Conservation (phyloP, 2,888 invertebrate genomes). For the Blastobasis adustella region DNA sequence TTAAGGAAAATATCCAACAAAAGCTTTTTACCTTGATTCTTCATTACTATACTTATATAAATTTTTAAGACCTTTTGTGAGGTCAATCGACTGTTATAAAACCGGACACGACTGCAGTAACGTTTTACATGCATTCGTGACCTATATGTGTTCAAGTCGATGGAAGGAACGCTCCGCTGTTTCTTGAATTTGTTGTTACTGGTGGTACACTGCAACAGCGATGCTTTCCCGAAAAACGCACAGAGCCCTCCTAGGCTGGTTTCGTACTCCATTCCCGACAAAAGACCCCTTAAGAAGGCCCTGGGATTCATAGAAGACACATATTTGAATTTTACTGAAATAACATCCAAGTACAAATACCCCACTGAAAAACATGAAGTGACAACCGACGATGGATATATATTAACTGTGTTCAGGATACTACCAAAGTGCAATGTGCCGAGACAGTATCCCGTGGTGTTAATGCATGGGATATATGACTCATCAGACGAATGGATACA, state of each 20-base stretch:
- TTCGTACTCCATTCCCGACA: constrained; percentile 39
- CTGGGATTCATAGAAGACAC: constrained; percentile 50
- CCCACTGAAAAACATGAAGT: constrained; percentile 36
- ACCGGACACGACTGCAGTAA: constrained; percentile 39
- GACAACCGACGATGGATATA: constrained; percentile 48
- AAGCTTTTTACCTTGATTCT: constrained; percentile 6
- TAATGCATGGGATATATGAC: constrained; percentile 47
- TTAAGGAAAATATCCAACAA: too few species aligned
- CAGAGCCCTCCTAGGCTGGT: constrained; percentile 24
- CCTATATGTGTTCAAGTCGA: constrained; percentile 28
- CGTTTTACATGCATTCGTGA: constrained; percentile 30
- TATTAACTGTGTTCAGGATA: constrained; percentile 42
- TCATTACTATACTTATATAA: constrained; percentile 21
- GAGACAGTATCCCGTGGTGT: constrained; percentile 33
- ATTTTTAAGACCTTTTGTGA: constrained; percentile 42
- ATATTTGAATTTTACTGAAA: constrained; percentile 49
- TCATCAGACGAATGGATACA: constrained; percentile 46
- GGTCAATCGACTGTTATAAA: constrained; percentile 60
- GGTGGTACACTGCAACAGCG: constrained; percentile 18
- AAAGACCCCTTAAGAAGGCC: constrained; percentile 36
- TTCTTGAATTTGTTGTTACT: constrained; percentile 20
- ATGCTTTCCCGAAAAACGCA: constrained; percentile 15
- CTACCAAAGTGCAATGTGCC: constrained; percentile 31
- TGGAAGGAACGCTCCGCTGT: constrained; percentile 21
- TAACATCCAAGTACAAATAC: constrained; percentile 42